Evolutionary conservation across 2,888 invertebrate genomes (phyloP).

Genomic region (Euplagia quadripunctaria): DNA sequence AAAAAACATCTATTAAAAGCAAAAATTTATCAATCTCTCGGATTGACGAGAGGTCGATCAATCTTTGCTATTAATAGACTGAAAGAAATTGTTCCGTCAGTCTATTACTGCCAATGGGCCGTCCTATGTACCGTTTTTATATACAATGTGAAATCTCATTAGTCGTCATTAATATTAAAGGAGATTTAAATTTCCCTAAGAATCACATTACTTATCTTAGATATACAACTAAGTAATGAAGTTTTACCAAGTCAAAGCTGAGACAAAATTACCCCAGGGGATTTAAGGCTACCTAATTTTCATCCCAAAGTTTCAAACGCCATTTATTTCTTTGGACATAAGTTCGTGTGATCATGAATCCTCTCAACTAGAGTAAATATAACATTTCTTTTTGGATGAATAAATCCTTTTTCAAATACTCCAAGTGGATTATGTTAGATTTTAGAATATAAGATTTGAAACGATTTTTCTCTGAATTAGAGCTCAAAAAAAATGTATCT

Average conservation of each 20-base stretch:
- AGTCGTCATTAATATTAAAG: not conserved
- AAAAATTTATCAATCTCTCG: too few species aligned
- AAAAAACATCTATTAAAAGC: too few species aligned
- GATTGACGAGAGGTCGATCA: too few species aligned
- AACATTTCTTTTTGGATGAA: not conserved
- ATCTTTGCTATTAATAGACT: too few species aligned
- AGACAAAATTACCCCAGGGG: constrained; percentile 42
- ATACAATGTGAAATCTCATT: not conserved
- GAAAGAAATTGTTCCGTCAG: not conserved
- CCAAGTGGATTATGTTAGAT: not conserved
- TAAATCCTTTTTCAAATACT: not conserved
- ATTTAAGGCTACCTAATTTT: constrained; percentile 47
- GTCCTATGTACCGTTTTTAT: not conserved
- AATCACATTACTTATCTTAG: not conserved
- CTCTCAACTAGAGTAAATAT: constrained; percentile 8
- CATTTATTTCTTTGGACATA: constrained; percentile 37
- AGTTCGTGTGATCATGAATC: constrained; percentile 22
- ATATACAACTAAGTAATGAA: constrained; percentile 6
- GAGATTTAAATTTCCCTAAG: not conserved
- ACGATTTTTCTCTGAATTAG: not conserved
- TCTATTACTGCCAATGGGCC: not conserved
- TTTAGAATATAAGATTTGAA: not conserved
- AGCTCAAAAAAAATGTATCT: too few species aligned
- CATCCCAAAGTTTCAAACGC: constrained; percentile 30
- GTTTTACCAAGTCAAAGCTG: constrained; percentile 41